Conservation (phyloP, 2,888 invertebrate genomes). For the Panorpa germanica region DNA sequence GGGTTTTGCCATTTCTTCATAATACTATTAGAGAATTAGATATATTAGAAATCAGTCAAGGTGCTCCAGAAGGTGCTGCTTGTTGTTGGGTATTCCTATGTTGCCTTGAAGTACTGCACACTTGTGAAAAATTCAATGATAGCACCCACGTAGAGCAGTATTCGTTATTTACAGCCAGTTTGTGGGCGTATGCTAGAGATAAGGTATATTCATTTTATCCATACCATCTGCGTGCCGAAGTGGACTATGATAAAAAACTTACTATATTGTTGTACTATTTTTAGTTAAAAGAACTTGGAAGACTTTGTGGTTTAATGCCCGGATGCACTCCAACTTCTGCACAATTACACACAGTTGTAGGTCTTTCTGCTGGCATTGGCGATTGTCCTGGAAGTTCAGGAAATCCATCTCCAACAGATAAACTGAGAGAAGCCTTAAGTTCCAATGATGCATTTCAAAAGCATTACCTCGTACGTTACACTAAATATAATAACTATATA, state of each 20-base stretch:
- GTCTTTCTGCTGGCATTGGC: constrained; percentile 80
- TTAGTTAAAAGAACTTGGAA: constrained; percentile 67
- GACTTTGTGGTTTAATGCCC: constrained; percentile 79
- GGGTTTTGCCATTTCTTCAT: constrained; percentile 78
- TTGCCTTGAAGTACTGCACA: constrained; percentile 70
- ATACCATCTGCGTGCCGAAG: too few species aligned
- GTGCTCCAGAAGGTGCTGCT: constrained; percentile 66
- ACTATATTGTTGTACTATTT: constrained; percentile 13
- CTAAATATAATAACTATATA: too few species aligned
- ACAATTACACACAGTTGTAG: constrained; percentile 78
- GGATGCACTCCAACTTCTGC: constrained; percentile 63
- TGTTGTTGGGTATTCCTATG: constrained; percentile 89
- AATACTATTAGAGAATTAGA: constrained; percentile 72
- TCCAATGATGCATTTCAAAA: constrained; percentile 78
- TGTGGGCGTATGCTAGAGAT: constrained; percentile 76
- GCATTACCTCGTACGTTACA: constrained; percentile 56
- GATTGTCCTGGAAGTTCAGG: too few species aligned
- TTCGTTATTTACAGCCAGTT: constrained; percentile 66
- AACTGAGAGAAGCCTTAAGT: constrained; percentile 76
- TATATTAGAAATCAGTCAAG: constrained; percentile 57
- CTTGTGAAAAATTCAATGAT: constrained; percentile 50
- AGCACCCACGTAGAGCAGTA: constrained; percentile 53
- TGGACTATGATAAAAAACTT: too few species aligned
- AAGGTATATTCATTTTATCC: too few species aligned
- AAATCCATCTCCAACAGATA: constrained; percentile 45